Conservation (phyloP, 2,113 vertebrate species). For the Solenodon paradoxus region DNA sequence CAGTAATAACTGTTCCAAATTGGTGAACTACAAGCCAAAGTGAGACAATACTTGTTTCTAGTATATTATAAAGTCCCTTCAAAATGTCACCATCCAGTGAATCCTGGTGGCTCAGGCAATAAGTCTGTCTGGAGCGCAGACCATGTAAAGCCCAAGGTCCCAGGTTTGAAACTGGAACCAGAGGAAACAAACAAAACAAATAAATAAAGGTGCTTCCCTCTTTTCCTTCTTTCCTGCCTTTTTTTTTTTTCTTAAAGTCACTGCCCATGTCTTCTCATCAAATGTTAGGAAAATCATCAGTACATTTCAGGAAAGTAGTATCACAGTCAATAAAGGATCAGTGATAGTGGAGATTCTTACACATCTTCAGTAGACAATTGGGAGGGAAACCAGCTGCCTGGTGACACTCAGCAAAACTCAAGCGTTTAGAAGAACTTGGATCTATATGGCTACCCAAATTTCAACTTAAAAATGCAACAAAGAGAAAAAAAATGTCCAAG, state of each 20-base stretch:
- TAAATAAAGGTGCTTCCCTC: too few species aligned
- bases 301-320: conserved; percentile 30
- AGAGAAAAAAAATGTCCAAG: neutral
- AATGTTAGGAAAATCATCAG: conserved; percentile 14
- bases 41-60: neutral
- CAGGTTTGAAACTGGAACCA: too few species aligned
- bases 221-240: too few species aligned
- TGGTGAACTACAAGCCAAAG: neutral
- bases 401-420: neutral
- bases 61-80: conserved; percentile 50
- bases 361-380: neutral
- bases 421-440: neutral
- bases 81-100: too few species aligned
- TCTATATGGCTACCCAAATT: neutral
- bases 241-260: too few species aligned
- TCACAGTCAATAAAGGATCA: conserved; percentile 34
- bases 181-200: too few species aligned
- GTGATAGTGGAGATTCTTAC: neutral
- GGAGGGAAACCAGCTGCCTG: neutral
- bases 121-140: too few species aligned
- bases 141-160: too few species aligned
- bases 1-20: neutral
- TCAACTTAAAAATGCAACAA: neutral
- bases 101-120: too few species aligned
- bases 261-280: conserved; percentile 25